These are phyloP conservation scores for Turdus rufiventris DNA, from an alignment of 2,113 vertebrate genomes.

Conservation along the genomic window DNA sequence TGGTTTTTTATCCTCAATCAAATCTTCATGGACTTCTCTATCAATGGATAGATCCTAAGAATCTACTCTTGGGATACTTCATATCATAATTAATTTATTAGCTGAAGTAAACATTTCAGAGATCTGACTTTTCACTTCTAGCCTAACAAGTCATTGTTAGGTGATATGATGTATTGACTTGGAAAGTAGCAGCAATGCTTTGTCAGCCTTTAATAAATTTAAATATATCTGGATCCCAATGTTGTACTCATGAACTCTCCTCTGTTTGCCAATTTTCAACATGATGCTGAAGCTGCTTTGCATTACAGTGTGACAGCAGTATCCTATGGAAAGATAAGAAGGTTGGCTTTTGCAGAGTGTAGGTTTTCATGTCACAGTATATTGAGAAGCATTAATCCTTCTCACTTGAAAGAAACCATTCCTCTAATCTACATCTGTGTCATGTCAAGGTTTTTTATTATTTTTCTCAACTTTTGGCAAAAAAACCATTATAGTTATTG, in stretches of 20 bases:
- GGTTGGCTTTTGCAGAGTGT: not conserved
- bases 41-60: slow-evolving; percentile 42
- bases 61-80: slow-evolving; percentile 9
- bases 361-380: not conserved
- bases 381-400: not conserved
- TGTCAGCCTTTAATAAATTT: slow-evolving; percentile 5
- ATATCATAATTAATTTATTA: slow-evolving; percentile 64
- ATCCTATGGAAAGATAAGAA: not conserved
- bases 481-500: too few species aligned
- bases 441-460: not conserved
- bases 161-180: slow-evolving; percentile 39
- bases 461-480: not conserved
- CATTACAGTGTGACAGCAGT: not conserved
- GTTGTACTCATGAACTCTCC: not conserved
- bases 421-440: not conserved
- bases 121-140: slow-evolving; percentile 53
- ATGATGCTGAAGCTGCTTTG: not conserved
- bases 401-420: not conserved
- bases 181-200: slow-evolving; percentile 21
- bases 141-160: slow-evolving; percentile 1
- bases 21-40: slow-evolving; percentile 58
- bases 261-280: not conserved
- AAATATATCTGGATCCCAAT: not conserved
- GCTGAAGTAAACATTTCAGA: not conserved
- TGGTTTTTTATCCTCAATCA: slow-evolving; percentile 8